Evolutionary conservation across 2,797 vertebrate genomes (phyloP), one percentile per base, ranked within the genome.

Genomic region (Decapterus maruadsi): DNA sequence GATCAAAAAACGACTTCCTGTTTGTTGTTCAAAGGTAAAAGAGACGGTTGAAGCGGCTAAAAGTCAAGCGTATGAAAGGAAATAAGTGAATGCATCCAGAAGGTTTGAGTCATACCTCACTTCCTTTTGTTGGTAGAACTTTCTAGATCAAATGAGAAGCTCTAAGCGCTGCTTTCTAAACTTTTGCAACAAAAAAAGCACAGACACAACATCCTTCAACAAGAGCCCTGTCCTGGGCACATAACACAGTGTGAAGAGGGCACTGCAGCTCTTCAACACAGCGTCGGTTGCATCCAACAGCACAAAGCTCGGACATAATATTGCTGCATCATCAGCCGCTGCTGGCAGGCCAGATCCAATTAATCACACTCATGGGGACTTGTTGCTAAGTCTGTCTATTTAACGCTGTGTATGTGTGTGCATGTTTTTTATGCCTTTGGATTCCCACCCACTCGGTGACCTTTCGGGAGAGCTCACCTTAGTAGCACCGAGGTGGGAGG

Each of bases 391-490:
- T 9, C 34, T 68, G 80, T 84, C 82, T 77, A 73, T 83, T 82
- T 82, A 81, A 77, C 82, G 50, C 46, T 64, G 72, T 72, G 64
- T 43, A 57, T 61, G 53, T 60, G 75, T 60, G 68, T 26, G 26
- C 3, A 3, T 26, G 26, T 26, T 79, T 80, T 79, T 87, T 65
- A 67, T 77, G 64, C 53, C 72, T 68, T 68, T 77, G 66, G 70
- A 86, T 75, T 79, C 62, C 77, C 82, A 74, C 80, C 81, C 67
- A 75, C 82, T 72, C 70, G 1, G 53, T 84, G 84, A 90, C 90
- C 88, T 91, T 90, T 90, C 86, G 67, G 50, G 71, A 70, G 29
- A 61, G 74, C 68, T 80, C 77, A 86, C 75, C 75, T 75, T 75
- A 69, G 80, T 36, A 59, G 42, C 66, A 46, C 51, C 86, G 67